Percentiles rank a stretch among this genome's conserved stretches.
Evolutionary conservation across 2,888 invertebrate genomes (phyloP).

Genomic region (Rambutsinella grinnellia): DNA sequence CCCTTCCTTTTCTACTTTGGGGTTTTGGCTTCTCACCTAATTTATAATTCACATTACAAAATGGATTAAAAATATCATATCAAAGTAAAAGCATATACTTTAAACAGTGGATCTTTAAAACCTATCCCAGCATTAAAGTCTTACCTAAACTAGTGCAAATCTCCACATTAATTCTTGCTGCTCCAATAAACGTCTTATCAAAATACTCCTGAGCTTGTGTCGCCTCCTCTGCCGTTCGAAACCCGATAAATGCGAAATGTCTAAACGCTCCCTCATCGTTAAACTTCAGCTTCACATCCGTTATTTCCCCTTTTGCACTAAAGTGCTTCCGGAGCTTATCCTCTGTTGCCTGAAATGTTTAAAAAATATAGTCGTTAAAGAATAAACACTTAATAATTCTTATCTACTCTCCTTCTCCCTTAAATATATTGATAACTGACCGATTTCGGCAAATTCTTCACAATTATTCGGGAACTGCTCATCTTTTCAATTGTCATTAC

Average conservation of each 20-base stretch:
- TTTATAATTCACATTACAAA: slow-evolving; percentile 70
- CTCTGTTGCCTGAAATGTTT: slow-evolving; percentile 88
- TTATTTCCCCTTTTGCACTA: slow-evolving; percentile 84
- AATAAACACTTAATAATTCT: no score
- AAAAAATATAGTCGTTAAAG: no score
- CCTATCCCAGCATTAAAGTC: slow-evolving; percentile 8
- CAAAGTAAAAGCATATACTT: neutral
- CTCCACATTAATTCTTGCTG: slow-evolving; percentile 85
- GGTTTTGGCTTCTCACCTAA: slow-evolving; percentile 65
- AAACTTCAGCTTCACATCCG: slow-evolving; percentile 94
- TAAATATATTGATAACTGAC: slow-evolving; percentile 76
- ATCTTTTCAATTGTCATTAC: slow-evolving; percentile 35
- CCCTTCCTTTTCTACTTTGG: slow-evolving; percentile 41
- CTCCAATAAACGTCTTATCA: slow-evolving; percentile 87
- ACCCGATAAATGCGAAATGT: slow-evolving; percentile 95
- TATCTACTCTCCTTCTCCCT: no score
- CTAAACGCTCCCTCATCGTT: slow-evolving; percentile 92
- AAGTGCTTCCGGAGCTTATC: slow-evolving; percentile 83
- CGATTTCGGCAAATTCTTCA: slow-evolving; percentile 90
- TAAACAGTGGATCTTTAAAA: slow-evolving; percentile 3
- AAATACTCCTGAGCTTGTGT: slow-evolving; percentile 82
- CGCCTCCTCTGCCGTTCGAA: slow-evolving; percentile 84
- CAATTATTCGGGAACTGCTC: slow-evolving; percentile 86
- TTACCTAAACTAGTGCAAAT: slow-evolving; percentile 69
- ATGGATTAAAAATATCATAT: slow-evolving; percentile 72